phyloP scores from a whole-genome alignment of 2,113 vertebrate species.

The Phaetusa simplex region DNA sequence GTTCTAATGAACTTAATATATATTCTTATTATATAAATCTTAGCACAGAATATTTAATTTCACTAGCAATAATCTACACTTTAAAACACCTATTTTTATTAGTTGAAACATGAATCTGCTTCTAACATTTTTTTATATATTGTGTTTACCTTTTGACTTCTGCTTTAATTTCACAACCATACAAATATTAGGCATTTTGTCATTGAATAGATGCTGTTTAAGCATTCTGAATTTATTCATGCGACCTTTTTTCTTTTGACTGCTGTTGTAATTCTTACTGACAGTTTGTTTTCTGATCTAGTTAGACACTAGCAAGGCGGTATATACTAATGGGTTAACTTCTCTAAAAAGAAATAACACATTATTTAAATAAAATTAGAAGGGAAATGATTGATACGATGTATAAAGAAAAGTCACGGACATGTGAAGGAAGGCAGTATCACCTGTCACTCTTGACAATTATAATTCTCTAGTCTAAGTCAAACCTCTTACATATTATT shows the following conservation, averaged over 20 bases:
- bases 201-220: background rate
- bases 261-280: background rate
- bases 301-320: background rate
- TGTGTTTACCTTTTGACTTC: background rate
- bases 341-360: background rate
- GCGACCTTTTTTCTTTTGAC: background rate
- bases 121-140: background rate
- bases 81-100: background rate
- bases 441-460: slow-evolving; percentile 39
- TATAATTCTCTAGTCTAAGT: slow-evolving; percentile 1
- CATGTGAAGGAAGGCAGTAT: slow-evolving; percentile 39
- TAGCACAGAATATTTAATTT: background rate
- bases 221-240: background rate
- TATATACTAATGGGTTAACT: background rate
- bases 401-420: slow-evolving; percentile 19
- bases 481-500: background rate
- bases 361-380: slow-evolving; percentile 1
- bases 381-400: background rate
- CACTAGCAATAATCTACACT: background rate
- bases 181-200: background rate
- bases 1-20: background rate
- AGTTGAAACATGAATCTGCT: background rate
- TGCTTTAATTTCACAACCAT: background rate
- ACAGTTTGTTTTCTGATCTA: background rate
- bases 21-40: background rate